Conservation (phyloP, 2,113 vertebrate genomes). For the Nematolebias whitei region DNA sequence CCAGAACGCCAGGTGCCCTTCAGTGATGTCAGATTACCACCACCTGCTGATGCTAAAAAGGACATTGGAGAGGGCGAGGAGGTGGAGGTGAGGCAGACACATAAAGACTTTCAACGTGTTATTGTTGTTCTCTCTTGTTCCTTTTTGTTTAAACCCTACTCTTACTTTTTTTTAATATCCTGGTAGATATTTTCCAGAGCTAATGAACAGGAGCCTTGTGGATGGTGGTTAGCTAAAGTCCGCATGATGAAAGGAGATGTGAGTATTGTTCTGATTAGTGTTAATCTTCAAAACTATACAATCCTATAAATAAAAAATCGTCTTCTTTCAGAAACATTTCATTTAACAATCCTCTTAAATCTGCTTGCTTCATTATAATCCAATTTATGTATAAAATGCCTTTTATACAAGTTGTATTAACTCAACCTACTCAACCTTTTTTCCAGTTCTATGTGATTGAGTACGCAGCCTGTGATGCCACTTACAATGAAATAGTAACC, state of each 20-base stretch:
- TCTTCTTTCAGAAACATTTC: too few relatives aligned
- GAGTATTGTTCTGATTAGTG: constrained; percentile 63
- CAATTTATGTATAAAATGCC: not conserved
- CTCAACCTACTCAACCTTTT: not conserved
- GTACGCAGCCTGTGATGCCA: constrained; percentile 89
- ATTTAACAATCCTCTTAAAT: too few relatives aligned
- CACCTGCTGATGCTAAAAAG: constrained; percentile 90
- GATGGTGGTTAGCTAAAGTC: constrained; percentile 92
- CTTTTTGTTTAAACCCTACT: not conserved
- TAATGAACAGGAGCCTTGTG: constrained; percentile 89
- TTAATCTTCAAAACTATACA: not conserved
- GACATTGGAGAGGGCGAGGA: constrained; percentile 97
- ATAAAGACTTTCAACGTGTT: not conserved
- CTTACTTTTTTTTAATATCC: not conserved
- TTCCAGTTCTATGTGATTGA: constrained; percentile 94
- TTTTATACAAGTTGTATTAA: not conserved
- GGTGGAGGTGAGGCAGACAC: constrained; percentile 87
- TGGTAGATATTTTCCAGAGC: constrained; percentile 87
- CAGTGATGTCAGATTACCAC: constrained; percentile 91
- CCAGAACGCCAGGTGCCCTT: constrained; percentile 97
- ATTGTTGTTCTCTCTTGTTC: not conserved
- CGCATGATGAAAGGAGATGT: constrained; percentile 94
- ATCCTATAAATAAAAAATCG: too few relatives aligned
- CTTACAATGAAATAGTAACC: constrained; percentile 92
- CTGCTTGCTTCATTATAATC: not conserved